Percentiles rank a stretch among this genome's conserved stretches.
phyloP scores from a whole-genome alignment of 2,888 invertebrate species.

The Drosophila vallismaia region DNA sequence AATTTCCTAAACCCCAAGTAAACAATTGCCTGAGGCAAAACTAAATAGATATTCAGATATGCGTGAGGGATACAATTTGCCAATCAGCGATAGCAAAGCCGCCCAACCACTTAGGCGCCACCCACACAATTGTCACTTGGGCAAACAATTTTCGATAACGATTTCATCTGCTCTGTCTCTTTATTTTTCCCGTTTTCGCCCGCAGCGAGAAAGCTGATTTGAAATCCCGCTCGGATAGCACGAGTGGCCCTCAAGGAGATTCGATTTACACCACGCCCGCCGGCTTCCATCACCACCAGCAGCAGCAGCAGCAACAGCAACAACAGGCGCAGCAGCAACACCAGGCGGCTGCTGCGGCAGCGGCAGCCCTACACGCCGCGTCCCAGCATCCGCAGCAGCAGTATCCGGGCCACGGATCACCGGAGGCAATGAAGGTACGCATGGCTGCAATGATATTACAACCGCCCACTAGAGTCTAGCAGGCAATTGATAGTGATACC shows the following conservation, averaged over 20 bases:
- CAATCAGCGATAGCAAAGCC: slow-evolving; percentile 59
- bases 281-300: slow-evolving; percentile 83
- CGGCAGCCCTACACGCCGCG: slow-evolving; percentile 68
- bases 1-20: slow-evolving; percentile 53
- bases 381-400: slow-evolving; percentile 78
- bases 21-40: slow-evolving; percentile 54
- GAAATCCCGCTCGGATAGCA: slow-evolving; percentile 84
- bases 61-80: slow-evolving; percentile 62
- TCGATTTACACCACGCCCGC: slow-evolving; percentile 89
- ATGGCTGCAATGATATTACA: slow-evolving; percentile 95
- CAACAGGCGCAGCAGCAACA: slow-evolving; percentile 68
- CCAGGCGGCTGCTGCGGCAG: slow-evolving; percentile 61
- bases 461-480: slow-evolving; percentile 92
- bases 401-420: slow-evolving; percentile 85
- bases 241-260: slow-evolving; percentile 88
- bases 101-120: slow-evolving; percentile 30
- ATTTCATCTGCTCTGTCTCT: slow-evolving; percentile 41
- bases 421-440: slow-evolving; percentile 94
- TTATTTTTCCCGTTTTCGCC: slow-evolving; percentile 27
- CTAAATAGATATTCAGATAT: slow-evolving; percentile 70
- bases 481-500: slow-evolving; percentile 83
- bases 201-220: slow-evolving; percentile 84
- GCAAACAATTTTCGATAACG: slow-evolving; percentile 57
- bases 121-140: slow-evolving; percentile 59
- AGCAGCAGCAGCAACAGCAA: slow-evolving; percentile 74